Percentiles rank a stretch among this genome's conserved stretches.
Evolutionary conservation across 1,140 invertebrate species (phyloP).

Genomic region (roundworm (Caenorhabditis elegans)): WBcel235 BX284604.4:11659001-11659500

Average conservation of each 20-base stretch:
- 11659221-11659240: too few species aligned
- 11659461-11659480: neutral
- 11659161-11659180: neutral
- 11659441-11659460: neutral
- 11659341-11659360: neutral
- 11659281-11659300: neutral
- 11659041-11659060: neutral
- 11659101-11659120: neutral
- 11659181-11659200: conserved; percentile 5
- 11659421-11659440: neutral
- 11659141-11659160: neutral
- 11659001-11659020: neutral
- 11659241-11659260: neutral
- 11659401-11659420: neutral
- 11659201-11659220: neutral
- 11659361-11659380: neutral
- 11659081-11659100: neutral
- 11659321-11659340: neutral
- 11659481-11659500: neutral
- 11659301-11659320: neutral
- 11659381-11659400: too few species aligned
- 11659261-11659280: neutral
- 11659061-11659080: neutral
- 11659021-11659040: neutral
- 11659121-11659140: conserved; percentile 21